phyloP scores from a whole-genome alignment of 2,888 invertebrate species.

The Lycia hirtaria region DNA sequence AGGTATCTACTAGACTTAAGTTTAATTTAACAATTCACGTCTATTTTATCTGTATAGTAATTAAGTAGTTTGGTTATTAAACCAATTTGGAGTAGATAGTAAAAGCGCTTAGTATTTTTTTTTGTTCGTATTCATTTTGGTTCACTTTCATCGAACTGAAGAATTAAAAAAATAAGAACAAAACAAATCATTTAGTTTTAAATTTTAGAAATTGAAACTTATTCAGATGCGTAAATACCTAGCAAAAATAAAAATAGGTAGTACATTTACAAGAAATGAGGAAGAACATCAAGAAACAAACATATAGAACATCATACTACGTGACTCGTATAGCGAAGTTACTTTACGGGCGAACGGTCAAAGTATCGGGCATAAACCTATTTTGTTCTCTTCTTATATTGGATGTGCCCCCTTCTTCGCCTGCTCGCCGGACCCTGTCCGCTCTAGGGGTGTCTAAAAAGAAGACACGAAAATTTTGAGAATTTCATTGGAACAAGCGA shows the following conservation, averaged over 20 bases:
- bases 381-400: slow-evolving; percentile 86
- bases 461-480: slow-evolving; percentile 29
- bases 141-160: neutral
- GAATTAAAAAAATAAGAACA: neutral
- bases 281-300: slow-evolving; percentile 24
- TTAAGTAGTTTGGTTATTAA: neutral
- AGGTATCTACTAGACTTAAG: neutral
- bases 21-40: slow-evolving; percentile 9
- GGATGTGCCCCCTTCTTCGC: slow-evolving; percentile 81
- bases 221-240: too few relatives aligned
- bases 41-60: neutral
- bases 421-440: slow-evolving; percentile 71
- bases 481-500: slow-evolving; percentile 26
- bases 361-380: slow-evolving; percentile 85
- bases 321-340: slow-evolving; percentile 74
- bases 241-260: too few relatives aligned
- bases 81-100: too few relatives aligned
- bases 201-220: neutral
- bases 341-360: slow-evolving; percentile 84
- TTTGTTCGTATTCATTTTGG: too few relatives aligned
- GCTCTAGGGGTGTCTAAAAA: slow-evolving; percentile 65
- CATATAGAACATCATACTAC: slow-evolving; percentile 33
- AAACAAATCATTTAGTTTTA: neutral
- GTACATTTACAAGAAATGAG: slow-evolving; percentile 8
- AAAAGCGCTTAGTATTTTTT: too few relatives aligned